A percentile compares a stretch with the other conserved stretches of the same genome.
Conservation (phyloP, 2,888 invertebrate species). For the Eremobia ochroleuca region DNA sequence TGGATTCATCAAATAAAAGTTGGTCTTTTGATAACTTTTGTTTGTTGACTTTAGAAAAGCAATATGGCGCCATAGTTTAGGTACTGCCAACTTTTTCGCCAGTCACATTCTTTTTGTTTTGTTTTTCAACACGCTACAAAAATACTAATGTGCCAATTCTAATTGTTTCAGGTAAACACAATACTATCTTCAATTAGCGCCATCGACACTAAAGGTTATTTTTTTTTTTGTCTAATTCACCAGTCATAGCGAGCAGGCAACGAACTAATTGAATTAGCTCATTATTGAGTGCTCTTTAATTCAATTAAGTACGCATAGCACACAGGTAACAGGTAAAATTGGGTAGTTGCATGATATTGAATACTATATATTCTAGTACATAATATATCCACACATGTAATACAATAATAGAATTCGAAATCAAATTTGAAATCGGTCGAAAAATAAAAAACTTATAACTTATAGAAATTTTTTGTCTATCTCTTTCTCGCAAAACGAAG, state of each 20-base stretch:
- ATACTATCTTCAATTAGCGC: conserved; percentile 31
- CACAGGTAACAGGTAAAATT: conserved; percentile 29
- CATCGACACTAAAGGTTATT: conserved; percentile 37
- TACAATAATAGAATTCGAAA: too few species aligned
- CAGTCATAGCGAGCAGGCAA: conserved; percentile 26
- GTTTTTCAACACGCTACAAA: background rate
- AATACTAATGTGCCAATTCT: conserved; percentile 45
- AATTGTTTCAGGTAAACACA: conserved; percentile 69
- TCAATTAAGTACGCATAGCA: conserved; percentile 67
- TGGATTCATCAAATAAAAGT: background rate
- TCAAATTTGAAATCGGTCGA: too few species aligned
- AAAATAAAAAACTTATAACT: too few species aligned
- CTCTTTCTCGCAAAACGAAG: too few species aligned
- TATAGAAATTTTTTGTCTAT: too few species aligned
- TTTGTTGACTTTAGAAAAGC: background rate
- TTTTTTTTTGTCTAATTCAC: conserved; percentile 47
- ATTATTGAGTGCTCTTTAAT: conserved; percentile 73
- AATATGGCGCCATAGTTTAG: conserved; percentile 1
- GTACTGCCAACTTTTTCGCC: background rate
- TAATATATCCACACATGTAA: too few species aligned
- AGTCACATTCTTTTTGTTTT: too few species aligned
- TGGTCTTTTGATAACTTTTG: background rate
- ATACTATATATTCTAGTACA: too few species aligned
- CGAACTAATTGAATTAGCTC: conserved; percentile 74
- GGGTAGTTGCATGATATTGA: too few species aligned